These are phyloP conservation scores for Pollimyrus isidori DNA, from an alignment of 2,113 vertebrate genomes.

Conservation along the genomic window DNA sequence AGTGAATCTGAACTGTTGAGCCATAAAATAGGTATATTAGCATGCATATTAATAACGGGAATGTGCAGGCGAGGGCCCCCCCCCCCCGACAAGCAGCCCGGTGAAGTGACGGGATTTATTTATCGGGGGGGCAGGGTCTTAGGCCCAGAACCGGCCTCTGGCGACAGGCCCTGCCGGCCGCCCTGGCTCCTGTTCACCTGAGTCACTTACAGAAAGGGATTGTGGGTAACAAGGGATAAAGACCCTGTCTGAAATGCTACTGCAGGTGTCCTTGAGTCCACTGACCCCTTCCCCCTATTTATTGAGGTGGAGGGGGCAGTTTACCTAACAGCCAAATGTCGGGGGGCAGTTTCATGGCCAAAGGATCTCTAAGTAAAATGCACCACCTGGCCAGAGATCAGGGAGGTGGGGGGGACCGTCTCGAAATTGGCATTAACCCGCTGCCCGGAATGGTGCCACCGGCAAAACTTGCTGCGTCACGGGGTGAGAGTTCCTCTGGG, in stretches of 20 bases:
- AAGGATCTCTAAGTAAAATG: not conserved
- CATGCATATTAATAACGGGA: slow-evolving; percentile 51
- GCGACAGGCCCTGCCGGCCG: not conserved
- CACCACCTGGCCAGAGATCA: not conserved
- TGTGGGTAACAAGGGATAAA: not conserved
- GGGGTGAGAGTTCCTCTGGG: not conserved
- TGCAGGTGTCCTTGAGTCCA: not conserved
- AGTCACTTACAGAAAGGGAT: not conserved
- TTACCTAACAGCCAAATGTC: not conserved
- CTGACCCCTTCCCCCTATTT: slow-evolving; percentile 6
- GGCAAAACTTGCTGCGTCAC: not conserved
- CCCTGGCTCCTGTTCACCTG: not conserved
- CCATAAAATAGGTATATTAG: slow-evolving; percentile 53
- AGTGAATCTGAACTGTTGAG: slow-evolving; percentile 51
- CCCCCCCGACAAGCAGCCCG: slow-evolving; percentile 26
- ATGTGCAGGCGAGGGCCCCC: slow-evolving; percentile 31
- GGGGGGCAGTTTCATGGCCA: not conserved
- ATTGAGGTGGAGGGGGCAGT: not conserved
- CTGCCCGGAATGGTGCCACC: not conserved
- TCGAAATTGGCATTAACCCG: not conserved
- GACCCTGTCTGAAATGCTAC: not conserved
- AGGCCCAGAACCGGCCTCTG: not conserved
- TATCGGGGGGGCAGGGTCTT: slow-evolving; percentile 19
- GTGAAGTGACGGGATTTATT: slow-evolving; percentile 44
- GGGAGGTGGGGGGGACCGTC: not conserved